Evolutionary conservation across 2,113 vertebrate genomes (phyloP).

Genomic region (Thalassarche chlororhynchos): DNA sequence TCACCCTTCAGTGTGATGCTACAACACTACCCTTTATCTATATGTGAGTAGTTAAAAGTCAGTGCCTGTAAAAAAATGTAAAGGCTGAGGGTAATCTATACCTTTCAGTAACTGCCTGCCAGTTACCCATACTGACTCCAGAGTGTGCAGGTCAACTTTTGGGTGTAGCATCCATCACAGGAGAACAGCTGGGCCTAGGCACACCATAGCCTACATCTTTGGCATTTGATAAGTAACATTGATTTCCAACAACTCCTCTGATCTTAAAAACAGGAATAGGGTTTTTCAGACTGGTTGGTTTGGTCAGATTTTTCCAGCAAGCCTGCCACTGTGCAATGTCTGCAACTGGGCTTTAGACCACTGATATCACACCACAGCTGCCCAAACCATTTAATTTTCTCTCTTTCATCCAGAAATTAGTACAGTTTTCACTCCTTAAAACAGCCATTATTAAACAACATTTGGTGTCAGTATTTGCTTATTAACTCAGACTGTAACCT

Average conservation of each 20-base stretch:
- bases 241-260: background rate
- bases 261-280: background rate
- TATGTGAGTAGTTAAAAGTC: background rate
- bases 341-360: background rate
- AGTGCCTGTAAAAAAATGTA: background rate
- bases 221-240: background rate
- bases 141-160: background rate
- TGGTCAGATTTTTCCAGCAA: background rate
- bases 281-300: background rate
- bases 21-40: background rate
- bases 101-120: background rate
- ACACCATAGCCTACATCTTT: background rate
- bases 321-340: background rate
- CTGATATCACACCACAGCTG: background rate
- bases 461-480: background rate
- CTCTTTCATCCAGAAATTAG: background rate
- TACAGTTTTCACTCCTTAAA: background rate
- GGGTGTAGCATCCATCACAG: background rate
- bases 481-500: conserved; percentile 8
- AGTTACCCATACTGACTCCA: background rate
- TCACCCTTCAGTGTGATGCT: background rate
- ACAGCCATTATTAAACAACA: background rate
- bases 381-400: background rate
- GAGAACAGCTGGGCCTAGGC: background rate
- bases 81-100: background rate